Conservation (phyloP, 2,797 vertebrate species). For the Spatula clypeata region DNA sequence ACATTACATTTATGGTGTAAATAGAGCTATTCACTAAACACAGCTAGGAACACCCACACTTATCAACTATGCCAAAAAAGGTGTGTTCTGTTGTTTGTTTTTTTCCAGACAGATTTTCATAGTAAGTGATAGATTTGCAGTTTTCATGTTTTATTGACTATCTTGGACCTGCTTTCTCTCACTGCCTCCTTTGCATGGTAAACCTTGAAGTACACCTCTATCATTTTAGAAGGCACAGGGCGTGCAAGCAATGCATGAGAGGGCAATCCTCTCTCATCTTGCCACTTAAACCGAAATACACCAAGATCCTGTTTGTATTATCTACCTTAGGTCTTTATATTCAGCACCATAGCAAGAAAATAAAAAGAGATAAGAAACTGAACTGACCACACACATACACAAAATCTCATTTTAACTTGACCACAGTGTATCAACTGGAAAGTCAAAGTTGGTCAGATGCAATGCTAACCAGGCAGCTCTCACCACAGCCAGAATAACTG, state of each 20-base stretch:
- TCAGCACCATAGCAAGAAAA: accelerated
- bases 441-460: not conserved
- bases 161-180: not conserved
- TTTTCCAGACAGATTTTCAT: not conserved
- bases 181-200: not conserved
- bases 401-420: not conserved
- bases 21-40: not conserved
- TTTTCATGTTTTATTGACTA: not conserved
- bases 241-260: not conserved
- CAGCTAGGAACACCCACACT: not conserved
- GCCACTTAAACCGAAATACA: not conserved
- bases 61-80: not conserved
- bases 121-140: not conserved
- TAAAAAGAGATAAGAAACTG: not conserved
- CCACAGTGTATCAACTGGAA: not conserved
- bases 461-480: not conserved
- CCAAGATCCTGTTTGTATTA: not conserved
- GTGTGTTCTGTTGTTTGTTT: not conserved
- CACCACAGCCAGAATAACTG: not conserved
- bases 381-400: not conserved
- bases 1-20: not conserved
- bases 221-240: not conserved
- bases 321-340: not conserved
- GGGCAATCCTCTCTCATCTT: not conserved
- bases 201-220: not conserved